phyloP scores from a whole-genome alignment of 2,888 invertebrate genomes.

The Stenodema calcarata region DNA sequence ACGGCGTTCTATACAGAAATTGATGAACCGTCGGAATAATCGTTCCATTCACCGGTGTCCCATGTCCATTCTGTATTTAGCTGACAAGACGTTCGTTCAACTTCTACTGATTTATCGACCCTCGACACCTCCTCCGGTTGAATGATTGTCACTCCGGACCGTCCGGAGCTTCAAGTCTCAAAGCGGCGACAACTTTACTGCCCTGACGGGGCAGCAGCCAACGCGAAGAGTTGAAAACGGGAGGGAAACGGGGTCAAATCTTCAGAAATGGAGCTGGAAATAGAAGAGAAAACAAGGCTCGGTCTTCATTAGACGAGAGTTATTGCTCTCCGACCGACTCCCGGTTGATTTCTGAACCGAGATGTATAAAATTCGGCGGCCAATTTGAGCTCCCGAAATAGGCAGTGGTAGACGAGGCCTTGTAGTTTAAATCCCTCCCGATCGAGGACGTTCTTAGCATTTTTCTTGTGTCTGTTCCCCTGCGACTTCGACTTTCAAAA shows the following conservation, averaged over 20 bases:
- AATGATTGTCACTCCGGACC: neutral
- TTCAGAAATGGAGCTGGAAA: slow-evolving; percentile 15
- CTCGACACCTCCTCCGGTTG: neutral
- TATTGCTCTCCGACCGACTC: neutral
- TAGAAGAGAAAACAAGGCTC: slow-evolving; percentile 11
- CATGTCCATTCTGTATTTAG: too few species aligned
- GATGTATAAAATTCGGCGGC: slow-evolving; percentile 21
- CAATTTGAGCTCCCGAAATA: slow-evolving; percentile 21
- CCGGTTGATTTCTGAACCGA: neutral
- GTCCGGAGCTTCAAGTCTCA: neutral
- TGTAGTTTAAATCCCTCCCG: neutral
- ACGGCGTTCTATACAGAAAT: too few species aligned
- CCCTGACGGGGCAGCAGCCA: neutral
- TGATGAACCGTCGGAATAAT: too few species aligned
- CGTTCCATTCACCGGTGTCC: too few species aligned
- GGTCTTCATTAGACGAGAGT: slow-evolving; percentile 3
- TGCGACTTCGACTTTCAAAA: neutral
- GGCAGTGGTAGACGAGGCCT: neutral
- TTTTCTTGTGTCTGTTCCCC: neutral
- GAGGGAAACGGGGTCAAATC: neutral
- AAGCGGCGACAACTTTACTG: slow-evolving; percentile 2
- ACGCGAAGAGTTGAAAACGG: neutral
- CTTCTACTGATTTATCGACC: neutral
- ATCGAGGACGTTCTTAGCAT: neutral
- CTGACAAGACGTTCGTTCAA: neutral